A percentile compares a stretch with the other conserved stretches of the same genome.
phyloP scores from a whole-genome alignment of 2,888 invertebrate species.

The Conops quadrifasciatus region DNA sequence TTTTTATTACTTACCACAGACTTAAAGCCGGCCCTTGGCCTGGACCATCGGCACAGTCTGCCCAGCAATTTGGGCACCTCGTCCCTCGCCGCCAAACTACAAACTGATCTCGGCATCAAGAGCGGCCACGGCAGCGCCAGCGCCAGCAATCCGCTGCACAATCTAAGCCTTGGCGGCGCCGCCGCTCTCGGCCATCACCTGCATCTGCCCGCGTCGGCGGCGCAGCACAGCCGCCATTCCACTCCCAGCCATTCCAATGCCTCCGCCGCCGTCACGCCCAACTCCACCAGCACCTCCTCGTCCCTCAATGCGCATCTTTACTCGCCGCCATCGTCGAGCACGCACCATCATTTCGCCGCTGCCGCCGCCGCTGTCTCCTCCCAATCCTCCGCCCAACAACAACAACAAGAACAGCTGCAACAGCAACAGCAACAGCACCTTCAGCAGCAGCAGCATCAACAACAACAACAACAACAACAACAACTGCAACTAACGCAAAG shows the following conservation, averaged over 20 bases:
- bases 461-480: constrained; percentile 43
- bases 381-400: constrained; percentile 56
- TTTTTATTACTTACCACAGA: constrained; percentile 46
- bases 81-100: constrained; percentile 48
- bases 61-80: constrained; percentile 43
- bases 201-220: constrained; percentile 48
- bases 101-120: constrained; percentile 53
- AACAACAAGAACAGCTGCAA: constrained; percentile 15
- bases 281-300: constrained; percentile 14
- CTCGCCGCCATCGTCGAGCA: constrained; percentile 37
- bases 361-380: constrained; percentile 31
- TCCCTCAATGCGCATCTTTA: constrained; percentile 21
- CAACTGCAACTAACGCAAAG: constrained; percentile 43
- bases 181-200: constrained; percentile 46
- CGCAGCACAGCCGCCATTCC: constrained; percentile 46
- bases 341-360: constrained; percentile 8
- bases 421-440: constrained; percentile 33
- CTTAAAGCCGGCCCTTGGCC: constrained; percentile 61
- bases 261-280: constrained; percentile 32
- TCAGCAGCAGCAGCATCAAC: constrained; percentile 46
- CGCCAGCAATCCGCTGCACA: constrained; percentile 47
- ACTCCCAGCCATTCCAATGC: constrained; percentile 44
- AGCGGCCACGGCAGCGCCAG: constrained; percentile 41
- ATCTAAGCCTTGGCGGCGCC: constrained; percentile 45
- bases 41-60: constrained; percentile 54